Evolutionary conservation across 2,888 invertebrate genomes (phyloP).

Genomic region (Cheilosia pagana): DNA sequence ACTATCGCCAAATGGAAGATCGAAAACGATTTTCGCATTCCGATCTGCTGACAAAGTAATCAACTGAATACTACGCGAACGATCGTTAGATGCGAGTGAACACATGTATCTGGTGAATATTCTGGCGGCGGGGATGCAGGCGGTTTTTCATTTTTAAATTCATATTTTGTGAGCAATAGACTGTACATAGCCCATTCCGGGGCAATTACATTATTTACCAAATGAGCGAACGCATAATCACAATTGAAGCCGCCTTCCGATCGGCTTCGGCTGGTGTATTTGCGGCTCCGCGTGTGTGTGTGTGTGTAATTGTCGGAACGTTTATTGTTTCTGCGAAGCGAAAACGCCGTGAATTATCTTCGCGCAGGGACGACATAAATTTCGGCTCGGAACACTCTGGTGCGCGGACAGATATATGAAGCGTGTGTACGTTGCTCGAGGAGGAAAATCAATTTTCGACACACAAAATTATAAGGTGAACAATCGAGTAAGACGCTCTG

Average conservation of each 20-base stretch:
- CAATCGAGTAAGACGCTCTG: conserved; percentile 54
- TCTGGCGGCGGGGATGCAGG: conserved; percentile 46
- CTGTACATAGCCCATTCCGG: conserved; percentile 34
- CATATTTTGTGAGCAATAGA: conserved; percentile 42
- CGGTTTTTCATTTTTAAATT: conserved; percentile 49
- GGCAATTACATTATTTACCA: conserved; percentile 70
- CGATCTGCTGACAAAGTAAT: conserved; percentile 70
- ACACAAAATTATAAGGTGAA: conserved; percentile 58
- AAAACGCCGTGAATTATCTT: conserved; percentile 54
- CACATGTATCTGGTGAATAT: conserved; percentile 43
- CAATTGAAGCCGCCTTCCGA: conserved; percentile 70
- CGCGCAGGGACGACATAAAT: conserved; percentile 46
- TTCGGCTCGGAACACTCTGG: neutral
- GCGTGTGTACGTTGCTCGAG: conserved; percentile 53
- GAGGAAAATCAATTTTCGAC: conserved; percentile 63
- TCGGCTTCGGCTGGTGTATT: conserved; percentile 44
- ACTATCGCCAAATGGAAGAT: conserved; percentile 44
- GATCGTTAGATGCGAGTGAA: conserved; percentile 40
- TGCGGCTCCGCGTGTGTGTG: neutral
- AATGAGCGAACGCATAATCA: conserved; percentile 72
- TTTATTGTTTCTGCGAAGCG: conserved; percentile 56
- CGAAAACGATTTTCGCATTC: conserved; percentile 69
- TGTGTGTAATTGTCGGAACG: conserved; percentile 53
- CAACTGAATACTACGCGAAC: conserved; percentile 43
- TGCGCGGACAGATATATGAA: conserved; percentile 13